These are phyloP conservation scores for Bombus consobrinus DNA, from an alignment of 1,140 invertebrate genomes.

Conservation along the genomic window DNA sequence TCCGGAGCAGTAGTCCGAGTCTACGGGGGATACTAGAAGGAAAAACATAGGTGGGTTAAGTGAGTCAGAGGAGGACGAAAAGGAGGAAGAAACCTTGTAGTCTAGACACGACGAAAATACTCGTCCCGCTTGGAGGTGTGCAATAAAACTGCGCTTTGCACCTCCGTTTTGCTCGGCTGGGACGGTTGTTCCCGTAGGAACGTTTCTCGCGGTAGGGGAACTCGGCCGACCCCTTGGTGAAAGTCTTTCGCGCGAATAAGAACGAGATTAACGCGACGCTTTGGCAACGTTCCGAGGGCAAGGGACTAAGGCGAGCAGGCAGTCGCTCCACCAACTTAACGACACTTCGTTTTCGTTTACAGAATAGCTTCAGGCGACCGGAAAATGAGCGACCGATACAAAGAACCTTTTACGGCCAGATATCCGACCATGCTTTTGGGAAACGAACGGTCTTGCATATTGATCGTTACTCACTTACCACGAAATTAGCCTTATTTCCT, in stretches of 20 bases:
- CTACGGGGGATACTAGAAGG: background rate
- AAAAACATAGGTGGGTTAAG: background rate
- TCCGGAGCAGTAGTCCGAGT: background rate
- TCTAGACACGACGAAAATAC: constrained; percentile 65
- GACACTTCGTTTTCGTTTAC: constrained; percentile 53
- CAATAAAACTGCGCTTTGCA: constrained; percentile 34
- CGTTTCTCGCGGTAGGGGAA: background rate
- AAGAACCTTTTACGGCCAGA: constrained; percentile 10
- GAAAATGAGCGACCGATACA: constrained; percentile 58
- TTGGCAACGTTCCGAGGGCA: constrained; percentile 59
- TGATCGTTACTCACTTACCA: background rate
- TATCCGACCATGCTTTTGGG: background rate
- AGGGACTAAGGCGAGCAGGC: constrained; percentile 24
- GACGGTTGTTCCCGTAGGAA: constrained; percentile 49
- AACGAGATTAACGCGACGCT: constrained; percentile 66
- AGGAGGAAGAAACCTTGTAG: constrained; percentile 34
- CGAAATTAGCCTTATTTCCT: background rate
- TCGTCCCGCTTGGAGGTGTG: constrained; percentile 1
- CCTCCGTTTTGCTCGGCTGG: constrained; percentile 21
- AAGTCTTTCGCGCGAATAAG: constrained; percentile 57
- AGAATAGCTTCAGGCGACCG: constrained; percentile 57
- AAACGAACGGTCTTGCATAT: background rate
- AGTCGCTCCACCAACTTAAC: constrained; percentile 35
- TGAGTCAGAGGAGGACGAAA: background rate
- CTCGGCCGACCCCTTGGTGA: constrained; percentile 32